phyloP scores from a whole-genome alignment of 2,113 vertebrate species.

The Chloropsis cyanopogon region DNA sequence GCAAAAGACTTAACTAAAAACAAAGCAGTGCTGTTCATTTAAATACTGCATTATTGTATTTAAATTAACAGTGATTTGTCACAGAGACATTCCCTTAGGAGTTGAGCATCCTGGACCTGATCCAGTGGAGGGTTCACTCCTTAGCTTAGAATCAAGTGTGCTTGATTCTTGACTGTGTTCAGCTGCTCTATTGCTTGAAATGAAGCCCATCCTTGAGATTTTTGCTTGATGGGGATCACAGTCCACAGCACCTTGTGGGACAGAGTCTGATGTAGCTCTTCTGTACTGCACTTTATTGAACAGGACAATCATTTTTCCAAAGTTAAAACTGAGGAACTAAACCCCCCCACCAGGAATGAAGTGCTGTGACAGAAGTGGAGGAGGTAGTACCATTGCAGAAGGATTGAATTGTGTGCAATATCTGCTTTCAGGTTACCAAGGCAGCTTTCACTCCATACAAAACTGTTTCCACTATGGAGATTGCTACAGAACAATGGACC shows the following conservation, averaged over 20 bases:
- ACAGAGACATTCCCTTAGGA: not conserved
- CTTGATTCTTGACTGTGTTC: not conserved
- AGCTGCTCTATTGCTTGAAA: not conserved
- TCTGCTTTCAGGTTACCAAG: constrained; percentile 88
- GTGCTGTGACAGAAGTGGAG: not conserved
- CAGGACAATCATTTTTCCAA: not conserved
- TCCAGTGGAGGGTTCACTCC: not conserved
- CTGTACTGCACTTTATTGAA: not conserved
- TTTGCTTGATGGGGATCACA: not conserved
- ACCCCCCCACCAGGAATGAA: not conserved
- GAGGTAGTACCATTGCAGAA: not conserved
- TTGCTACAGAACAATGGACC: constrained; percentile 86
- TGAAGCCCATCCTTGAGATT: not conserved
- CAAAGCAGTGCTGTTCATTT: not conserved
- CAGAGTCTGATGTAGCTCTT: not conserved
- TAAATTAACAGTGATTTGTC: not conserved
- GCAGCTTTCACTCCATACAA: constrained; percentile 88
- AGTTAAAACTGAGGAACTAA: not conserved
- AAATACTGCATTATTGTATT: not conserved
- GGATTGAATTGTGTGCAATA: constrained; percentile 5
- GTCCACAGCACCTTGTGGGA: not conserved
- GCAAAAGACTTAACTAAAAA: not conserved
- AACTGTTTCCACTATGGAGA: constrained; percentile 93
- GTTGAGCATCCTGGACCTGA: not conserved
- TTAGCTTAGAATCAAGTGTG: not conserved